Evolutionary conservation across 2,113 vertebrate genomes (phyloP), one percentile per base, ranked within the genome.

Genomic region (Hyperoodon ampullatus): DNA sequence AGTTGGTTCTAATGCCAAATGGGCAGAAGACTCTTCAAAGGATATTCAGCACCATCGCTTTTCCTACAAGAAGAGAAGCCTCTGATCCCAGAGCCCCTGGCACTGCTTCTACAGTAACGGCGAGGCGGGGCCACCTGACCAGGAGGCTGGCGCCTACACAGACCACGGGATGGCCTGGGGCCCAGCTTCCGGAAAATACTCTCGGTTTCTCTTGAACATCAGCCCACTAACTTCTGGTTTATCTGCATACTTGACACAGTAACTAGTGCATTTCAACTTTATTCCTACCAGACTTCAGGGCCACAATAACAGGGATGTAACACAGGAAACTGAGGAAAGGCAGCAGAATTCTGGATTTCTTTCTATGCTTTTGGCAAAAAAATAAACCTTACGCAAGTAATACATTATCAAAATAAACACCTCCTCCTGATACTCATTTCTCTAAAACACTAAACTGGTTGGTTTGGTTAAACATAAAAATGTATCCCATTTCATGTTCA

Each of bases 391-490:
- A 70, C 42, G 42, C 28, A 26, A 68, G 60, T 71, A 61, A 86
- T 60, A 71, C 93, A 78, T 60, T 71, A 85, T 53, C 21, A 70
- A 74, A 96, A 47, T 35, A 91, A 78, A 10, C 39, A 42, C n/a
- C 60, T 61, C 92, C 33, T 94, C 44, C 66, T 30, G 15, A 21
- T n/a, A 63, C 5, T 80, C 23, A 82, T 80, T 82, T 93, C 61
- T 70, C 58, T 81, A 53, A 90, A 94, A 92, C 55, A 58, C 9
- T 7, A 77, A 80, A 16, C 28, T 33, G 5, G 5, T 91, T 86
- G 50, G 39, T 63, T 85, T 85, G 44, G n/a, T 94, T 96, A 82
- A 55, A 85, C 66, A 65, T 60, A 83, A 24, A 84, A 78, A 44
- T 42, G 23, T 60, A 58, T 47, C 55, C 39, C 60, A 21, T 72